Evolutionary conservation across 2,113 vertebrate genomes (phyloP).

Genomic region (Drymodes brunneopygia): DNA sequence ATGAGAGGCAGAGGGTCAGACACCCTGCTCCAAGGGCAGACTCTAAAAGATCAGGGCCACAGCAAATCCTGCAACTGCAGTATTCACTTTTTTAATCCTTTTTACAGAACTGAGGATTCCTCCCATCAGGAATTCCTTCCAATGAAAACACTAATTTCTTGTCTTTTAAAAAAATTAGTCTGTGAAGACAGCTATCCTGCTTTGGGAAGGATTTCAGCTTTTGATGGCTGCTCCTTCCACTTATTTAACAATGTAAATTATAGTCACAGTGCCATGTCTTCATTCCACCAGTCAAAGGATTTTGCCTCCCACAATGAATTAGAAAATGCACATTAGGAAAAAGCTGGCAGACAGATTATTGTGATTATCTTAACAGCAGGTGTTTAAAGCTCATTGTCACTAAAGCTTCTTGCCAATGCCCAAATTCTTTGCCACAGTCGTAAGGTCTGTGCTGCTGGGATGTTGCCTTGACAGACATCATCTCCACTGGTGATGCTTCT

Average conservation of each 20-base stretch:
- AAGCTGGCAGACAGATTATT: slow-evolving; percentile 63
- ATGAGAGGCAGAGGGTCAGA: not conserved
- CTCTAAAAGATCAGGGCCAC: not conserved
- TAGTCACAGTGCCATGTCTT: slow-evolving; percentile 42
- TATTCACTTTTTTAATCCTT: not conserved
- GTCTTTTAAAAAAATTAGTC: not conserved
- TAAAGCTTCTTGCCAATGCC: slow-evolving; percentile 32
- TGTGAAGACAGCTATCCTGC: not conserved
- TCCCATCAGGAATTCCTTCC: not conserved
- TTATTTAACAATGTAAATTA: slow-evolving; percentile 46
- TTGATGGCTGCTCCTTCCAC: slow-evolving; percentile 26
- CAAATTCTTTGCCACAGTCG: not conserved
- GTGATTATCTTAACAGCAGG: slow-evolving; percentile 61
- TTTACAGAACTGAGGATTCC: not conserved
- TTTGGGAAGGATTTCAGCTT: slow-evolving; percentile 19
- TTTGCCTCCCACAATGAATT: slow-evolving; percentile 57
- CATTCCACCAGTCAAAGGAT: slow-evolving; percentile 47
- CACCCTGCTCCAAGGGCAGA: not conserved
- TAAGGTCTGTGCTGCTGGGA: slow-evolving; percentile 19
- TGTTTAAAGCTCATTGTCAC: slow-evolving; percentile 54
- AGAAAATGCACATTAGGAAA: slow-evolving; percentile 51
- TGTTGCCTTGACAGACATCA: not conserved
- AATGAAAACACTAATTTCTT: slow-evolving; percentile 15
- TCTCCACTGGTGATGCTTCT: not conserved
- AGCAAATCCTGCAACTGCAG: not conserved